Evolutionary conservation across 2,888 invertebrate species (phyloP).

Genomic region (Strigamia maritima): DNA sequence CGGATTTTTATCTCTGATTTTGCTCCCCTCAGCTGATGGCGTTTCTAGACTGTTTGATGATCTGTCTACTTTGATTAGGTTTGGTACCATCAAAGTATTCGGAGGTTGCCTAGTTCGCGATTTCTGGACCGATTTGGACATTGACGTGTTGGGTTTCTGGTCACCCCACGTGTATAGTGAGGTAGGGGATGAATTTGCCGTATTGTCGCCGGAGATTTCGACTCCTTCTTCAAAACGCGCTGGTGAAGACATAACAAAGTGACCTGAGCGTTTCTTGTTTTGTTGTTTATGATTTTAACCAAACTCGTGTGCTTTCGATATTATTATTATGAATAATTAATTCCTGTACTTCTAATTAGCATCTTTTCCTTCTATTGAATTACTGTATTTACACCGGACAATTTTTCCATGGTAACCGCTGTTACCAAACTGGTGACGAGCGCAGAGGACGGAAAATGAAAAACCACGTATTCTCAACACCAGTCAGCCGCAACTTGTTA

Average conservation of each 20-base stretch:
- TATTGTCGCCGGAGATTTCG: neutral
- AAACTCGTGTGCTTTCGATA: neutral
- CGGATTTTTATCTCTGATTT: neutral
- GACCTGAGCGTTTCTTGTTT: neutral
- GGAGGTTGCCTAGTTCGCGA: slow-evolving; percentile 11
- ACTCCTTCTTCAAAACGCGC: neutral
- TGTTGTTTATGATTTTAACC: neutral
- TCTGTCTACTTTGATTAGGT: slow-evolving; percentile 6
- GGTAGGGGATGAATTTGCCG: neutral
- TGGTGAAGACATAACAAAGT: slow-evolving; percentile 6
- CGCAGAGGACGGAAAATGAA: neutral
- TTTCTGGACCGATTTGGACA: neutral
- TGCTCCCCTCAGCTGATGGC: neutral
- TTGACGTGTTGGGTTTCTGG: neutral
- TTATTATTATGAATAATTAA: neutral
- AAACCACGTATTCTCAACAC: neutral
- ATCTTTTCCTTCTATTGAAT: neutral
- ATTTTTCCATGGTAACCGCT: neutral
- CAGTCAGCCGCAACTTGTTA: neutral
- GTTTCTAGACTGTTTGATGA: neutral
- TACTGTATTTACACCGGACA: neutral
- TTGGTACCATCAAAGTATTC: slow-evolving; percentile 2
- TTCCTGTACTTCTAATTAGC: neutral
- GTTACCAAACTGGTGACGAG: neutral
- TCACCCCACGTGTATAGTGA: neutral